Base-by-base conservation (phyloP, 92 coral and sea anemone genomes). In the Isaurus tuberculatus region DNA sequence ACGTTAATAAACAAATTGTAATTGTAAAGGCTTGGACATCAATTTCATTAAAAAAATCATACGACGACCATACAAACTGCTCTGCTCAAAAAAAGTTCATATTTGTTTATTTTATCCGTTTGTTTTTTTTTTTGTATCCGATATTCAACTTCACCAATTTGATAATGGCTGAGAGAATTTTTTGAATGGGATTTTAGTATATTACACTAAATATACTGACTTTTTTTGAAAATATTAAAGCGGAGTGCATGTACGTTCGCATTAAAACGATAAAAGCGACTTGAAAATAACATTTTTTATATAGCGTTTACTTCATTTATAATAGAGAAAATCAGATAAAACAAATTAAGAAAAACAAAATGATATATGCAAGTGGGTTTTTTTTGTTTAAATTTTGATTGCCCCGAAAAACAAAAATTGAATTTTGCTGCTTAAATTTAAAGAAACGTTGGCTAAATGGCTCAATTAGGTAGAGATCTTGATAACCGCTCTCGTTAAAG, bases 121-220 rank as follows among this genome's bases (percentile, higher is more conserved):
- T 60, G 70, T 58, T 77, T 77, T 40, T 20, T 77, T 77, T 30
- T 77, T 77, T 77, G 48, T 33, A 28, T 77, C 42, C 7, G 46
- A 34, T 26, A 42, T 31, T 77, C 26, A 58, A 77, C 37, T 30
- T 37, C 36, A 33, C 27, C 58, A 27, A 51, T 57, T 77, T 60
- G 58, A 57, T 77, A 60, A 77, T 77, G 68, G 30, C 14, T 26
- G 13, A 65, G 16, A 51, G 46, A 77, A 28, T 22, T 69, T 55
- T 32, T 46, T 63, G 53, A 77, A 60, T 11, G 70, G 32, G 69
- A 20, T n/a, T n/a, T n/a, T n/a, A n/a, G n/a, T n/a, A n/a, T n/a
- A 33, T 75, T 77, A 58, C 25, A 43, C 32, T 77, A 32, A 77
- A 42, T 60, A 65, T 40, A 13, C 34, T 58, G 28, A 64, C 64